Conservation (phyloP, 2,888 invertebrate species). For the Machimus atricapillus region DNA sequence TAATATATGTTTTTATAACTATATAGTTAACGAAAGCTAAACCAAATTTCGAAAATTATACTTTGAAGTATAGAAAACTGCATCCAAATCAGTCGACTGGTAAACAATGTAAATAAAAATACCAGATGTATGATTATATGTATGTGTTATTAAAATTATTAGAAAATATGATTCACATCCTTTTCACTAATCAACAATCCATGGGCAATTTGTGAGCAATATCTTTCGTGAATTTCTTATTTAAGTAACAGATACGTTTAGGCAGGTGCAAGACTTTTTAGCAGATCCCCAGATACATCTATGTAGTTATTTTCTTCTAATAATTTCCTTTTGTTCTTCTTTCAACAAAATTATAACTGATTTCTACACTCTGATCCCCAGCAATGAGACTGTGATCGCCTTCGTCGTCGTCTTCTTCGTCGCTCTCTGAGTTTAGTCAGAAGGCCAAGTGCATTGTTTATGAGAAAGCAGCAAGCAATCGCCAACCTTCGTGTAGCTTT, state of each 20-base stretch:
- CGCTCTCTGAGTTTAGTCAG: background rate
- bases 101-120: too few relatives aligned
- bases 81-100: too few relatives aligned
- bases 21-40: too few relatives aligned
- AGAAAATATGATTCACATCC: background rate
- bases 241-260: slow-evolving; percentile 11
- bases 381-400: background rate
- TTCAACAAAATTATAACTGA: slow-evolving; percentile 33
- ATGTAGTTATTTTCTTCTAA: slow-evolving; percentile 11
- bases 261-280: slow-evolving; percentile 26
- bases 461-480: background rate
- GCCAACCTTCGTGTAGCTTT: slow-evolving; percentile 17
- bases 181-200: background rate
- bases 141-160: too few relatives aligned
- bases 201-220: background rate
- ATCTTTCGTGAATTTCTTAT: background rate
- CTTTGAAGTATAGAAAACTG: too few relatives aligned
- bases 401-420: background rate
- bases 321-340: slow-evolving; percentile 34
- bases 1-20: too few relatives aligned
- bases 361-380: background rate
- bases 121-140: too few relatives aligned
- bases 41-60: too few relatives aligned
- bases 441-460: slow-evolving; percentile 42
- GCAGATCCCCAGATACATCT: background rate